A percentile compares a stretch with the other conserved stretches of the same genome.
These are phyloP conservation scores for Chamaetylas fuelleborni DNA, from an alignment of 2,113 vertebrate genomes.

Conservation along the genomic window DNA sequence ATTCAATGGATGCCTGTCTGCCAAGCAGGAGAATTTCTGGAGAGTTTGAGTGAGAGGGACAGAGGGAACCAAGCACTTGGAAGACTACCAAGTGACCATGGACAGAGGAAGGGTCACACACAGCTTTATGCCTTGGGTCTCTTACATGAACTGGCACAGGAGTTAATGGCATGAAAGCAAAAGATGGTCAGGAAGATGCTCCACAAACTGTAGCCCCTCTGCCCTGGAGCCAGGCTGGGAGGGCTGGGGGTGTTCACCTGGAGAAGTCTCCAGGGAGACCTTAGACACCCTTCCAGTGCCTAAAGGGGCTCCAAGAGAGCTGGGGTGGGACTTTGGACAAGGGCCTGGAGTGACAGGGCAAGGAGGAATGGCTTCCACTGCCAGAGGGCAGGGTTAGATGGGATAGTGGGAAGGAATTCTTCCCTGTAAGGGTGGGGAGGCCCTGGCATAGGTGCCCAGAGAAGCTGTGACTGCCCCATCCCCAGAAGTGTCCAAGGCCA, in stretches of 20 bases:
- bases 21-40: not conserved
- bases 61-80: not conserved
- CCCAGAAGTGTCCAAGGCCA: not conserved
- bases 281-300: not conserved
- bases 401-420: not conserved
- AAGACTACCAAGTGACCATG: not conserved
- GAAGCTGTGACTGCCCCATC: fast-evolving
- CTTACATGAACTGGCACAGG: not conserved
- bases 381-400: fast-evolving
- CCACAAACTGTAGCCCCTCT: not conserved
- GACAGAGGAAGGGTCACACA: not conserved
- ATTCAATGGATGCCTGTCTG: conserved; percentile 33
- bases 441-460: not conserved
- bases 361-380: not conserved
- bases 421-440: fast-evolving
- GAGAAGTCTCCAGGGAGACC: not conserved
- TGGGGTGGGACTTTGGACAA: not conserved
- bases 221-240: not conserved
- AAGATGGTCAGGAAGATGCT: not conserved
- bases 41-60: not conserved
- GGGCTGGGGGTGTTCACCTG: not conserved
- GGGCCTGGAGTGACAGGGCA: not conserved
- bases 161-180: not conserved
- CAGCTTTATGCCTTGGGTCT: not conserved
- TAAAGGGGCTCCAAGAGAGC: not conserved